Evolutionary conservation across 1,140 invertebrate species (phyloP).

Genomic region (Zelostemma sp.): DNA sequence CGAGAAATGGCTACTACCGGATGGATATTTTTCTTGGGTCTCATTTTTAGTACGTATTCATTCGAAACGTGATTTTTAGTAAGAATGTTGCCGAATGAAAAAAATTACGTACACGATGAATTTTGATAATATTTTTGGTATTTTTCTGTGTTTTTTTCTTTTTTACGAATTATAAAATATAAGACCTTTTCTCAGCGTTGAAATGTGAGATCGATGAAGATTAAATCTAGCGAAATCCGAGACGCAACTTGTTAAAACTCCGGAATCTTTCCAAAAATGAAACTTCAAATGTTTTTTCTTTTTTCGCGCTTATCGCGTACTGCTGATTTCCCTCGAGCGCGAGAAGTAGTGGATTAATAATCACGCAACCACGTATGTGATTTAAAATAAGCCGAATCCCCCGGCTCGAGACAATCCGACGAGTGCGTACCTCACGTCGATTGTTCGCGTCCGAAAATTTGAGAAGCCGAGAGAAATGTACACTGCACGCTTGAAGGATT

Average conservation of each 20-base stretch:
- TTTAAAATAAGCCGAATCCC: conserved; percentile 7
- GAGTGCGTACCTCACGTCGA: conserved; percentile 9
- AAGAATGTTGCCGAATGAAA: too few species aligned
- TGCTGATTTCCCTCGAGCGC: conserved; percentile 24
- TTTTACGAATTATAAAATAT: too few species aligned
- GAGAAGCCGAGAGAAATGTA: too few species aligned
- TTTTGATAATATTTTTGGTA: too few species aligned
- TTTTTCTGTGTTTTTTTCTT: too few species aligned
- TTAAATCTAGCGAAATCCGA: not conserved
- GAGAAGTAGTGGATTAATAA: conserved; percentile 12
- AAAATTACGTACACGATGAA: too few species aligned
- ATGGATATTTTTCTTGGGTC: conserved; percentile 12
- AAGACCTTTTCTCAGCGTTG: too few species aligned
- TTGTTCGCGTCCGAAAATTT: conserved; percentile 1
- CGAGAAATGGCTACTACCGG: conserved; percentile 8
- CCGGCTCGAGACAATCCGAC: conserved; percentile 4
- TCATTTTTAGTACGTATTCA: conserved; percentile 30
- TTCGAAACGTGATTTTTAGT: not conserved
- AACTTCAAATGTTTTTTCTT: conserved; percentile 7
- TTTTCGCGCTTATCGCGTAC: conserved; percentile 15
- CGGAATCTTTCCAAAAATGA: too few species aligned
- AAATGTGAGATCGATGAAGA: not conserved
- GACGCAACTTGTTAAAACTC: too few species aligned
- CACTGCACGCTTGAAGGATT: not conserved
- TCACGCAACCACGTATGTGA: conserved; percentile 9